phyloP scores from a whole-genome alignment of 2,888 invertebrate species.

The Cancer borealis region DNA sequence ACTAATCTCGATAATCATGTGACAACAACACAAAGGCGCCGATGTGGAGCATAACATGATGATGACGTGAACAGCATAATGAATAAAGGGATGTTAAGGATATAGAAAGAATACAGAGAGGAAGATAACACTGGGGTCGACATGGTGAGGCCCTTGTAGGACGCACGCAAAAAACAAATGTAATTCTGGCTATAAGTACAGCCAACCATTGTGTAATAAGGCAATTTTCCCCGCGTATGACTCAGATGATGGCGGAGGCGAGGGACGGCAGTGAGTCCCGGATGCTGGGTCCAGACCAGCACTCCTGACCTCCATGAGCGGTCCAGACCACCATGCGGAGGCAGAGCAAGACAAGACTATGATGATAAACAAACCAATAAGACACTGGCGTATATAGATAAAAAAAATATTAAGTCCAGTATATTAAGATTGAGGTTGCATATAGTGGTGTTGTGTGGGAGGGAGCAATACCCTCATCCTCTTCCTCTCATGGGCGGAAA shows the following conservation, averaged over 20 bases:
- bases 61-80: not conserved
- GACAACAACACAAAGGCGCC: not conserved
- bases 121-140: not conserved
- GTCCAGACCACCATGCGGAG: not conserved
- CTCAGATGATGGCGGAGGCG: conserved; percentile 16
- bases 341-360: not conserved
- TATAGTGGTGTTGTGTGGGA: not conserved
- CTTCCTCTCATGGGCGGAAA: conserved; percentile 2
- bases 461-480: conserved; percentile 9
- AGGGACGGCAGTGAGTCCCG: not conserved
- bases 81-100: not conserved
- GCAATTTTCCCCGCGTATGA: conserved; percentile 1
- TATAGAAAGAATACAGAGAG: not conserved
- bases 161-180: not conserved
- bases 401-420: not conserved
- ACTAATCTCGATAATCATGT: not conserved
- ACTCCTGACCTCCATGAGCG: not conserved
- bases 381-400: not conserved
- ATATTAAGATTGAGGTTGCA: not conserved
- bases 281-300: not conserved
- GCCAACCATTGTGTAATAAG: conserved; percentile 14
- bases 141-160: not conserved
- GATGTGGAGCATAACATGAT: not conserved
- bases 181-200: not conserved
- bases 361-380: not conserved